Percentiles rank a stretch among this genome's conserved stretches.
These are phyloP conservation scores for Diadema setosum DNA, from an alignment of 35 echinoderm and acorn worm species.

Conservation along the genomic window DNA sequence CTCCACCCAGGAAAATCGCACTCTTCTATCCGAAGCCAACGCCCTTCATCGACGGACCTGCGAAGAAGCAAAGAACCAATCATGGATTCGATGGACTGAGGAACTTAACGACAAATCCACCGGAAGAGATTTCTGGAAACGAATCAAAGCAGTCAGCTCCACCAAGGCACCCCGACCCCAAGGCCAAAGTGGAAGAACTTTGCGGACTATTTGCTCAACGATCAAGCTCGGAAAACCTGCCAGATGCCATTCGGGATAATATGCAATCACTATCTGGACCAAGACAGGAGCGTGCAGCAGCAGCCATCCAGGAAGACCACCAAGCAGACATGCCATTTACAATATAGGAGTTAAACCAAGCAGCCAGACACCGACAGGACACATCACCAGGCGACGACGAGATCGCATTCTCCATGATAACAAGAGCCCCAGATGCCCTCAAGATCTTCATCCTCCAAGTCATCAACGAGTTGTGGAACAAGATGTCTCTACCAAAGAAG, in stretches of 20 bases:
- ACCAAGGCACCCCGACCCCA: background rate
- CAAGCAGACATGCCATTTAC: background rate
- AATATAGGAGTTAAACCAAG: background rate
- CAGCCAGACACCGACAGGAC: background rate
- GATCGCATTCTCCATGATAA: background rate
- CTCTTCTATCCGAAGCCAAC: background rate
- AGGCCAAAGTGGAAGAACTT: background rate
- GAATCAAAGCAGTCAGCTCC: background rate
- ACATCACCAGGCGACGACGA: background rate
- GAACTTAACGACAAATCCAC: background rate
- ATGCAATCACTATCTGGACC: no score
- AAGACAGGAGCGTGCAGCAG: no score
- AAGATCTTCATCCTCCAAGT: background rate
- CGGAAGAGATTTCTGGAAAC: background rate
- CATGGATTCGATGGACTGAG: background rate
- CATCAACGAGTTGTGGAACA: background rate
- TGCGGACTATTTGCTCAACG: no score
- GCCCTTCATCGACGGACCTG: background rate
- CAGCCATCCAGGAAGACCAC: background rate
- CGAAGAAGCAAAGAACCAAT: background rate
- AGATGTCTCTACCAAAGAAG: background rate
- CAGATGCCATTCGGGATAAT: no score
- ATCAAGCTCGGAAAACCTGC: no score
- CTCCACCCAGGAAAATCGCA: background rate
- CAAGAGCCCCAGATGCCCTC: background rate